These are phyloP conservation scores for Odobenus rosmarus DNA, from an alignment of 2,113 vertebrate species.

Conservation along the genomic window DNA sequence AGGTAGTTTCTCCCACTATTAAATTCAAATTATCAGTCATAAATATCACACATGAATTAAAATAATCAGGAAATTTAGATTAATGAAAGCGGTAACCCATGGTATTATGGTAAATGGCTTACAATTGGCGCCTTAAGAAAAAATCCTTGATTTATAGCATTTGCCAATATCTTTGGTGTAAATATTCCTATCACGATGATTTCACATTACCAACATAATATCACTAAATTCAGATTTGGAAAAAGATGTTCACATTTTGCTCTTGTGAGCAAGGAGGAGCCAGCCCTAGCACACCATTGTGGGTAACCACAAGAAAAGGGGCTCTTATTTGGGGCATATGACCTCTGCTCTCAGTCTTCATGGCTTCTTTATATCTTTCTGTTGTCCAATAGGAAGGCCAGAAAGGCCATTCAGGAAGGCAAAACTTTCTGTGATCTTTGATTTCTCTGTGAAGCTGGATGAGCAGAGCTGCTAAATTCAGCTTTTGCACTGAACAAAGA, in stretches of 20 bases:
- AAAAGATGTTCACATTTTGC: neutral
- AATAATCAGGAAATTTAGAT: constrained; percentile 25
- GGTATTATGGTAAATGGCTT: neutral
- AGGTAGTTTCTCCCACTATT: neutral
- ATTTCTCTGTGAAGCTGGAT: constrained; percentile 22
- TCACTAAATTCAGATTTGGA: neutral
- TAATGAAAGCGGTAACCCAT: neutral
- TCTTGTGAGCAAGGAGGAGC: neutral
- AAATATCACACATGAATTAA: neutral
- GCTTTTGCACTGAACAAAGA: constrained; percentile 63
- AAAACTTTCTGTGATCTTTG: constrained; percentile 28
- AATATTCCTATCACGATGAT: neutral
- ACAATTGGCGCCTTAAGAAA: neutral
- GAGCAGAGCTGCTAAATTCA: constrained; percentile 27
- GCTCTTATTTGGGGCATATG: neutral
- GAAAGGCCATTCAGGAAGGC: neutral
- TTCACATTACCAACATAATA: neutral
- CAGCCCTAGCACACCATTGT: neutral
- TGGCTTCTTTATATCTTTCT: neutral
- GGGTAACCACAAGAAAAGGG: neutral
- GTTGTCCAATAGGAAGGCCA: neutral
- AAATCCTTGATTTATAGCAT: neutral
- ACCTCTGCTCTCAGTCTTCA: neutral
- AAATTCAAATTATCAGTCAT: neutral
- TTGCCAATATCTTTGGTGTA: neutral